These are phyloP conservation scores for Tamandua tetradactyla DNA, from an alignment of 2,797 vertebrate species.

Conservation along the genomic window DNA sequence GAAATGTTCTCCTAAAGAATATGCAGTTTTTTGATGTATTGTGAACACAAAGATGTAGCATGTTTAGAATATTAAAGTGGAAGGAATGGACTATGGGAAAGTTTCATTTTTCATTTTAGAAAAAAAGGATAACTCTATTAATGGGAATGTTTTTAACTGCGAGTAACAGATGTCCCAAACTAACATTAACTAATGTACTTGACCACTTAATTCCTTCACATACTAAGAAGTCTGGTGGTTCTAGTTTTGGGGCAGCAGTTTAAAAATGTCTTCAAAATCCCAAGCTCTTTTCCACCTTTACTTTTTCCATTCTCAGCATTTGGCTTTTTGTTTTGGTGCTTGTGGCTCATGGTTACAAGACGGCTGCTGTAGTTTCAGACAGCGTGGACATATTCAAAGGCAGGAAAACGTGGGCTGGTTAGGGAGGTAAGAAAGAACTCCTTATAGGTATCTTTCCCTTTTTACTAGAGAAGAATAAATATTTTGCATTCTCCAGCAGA, in stretches of 20 bases:
- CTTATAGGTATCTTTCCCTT: neutral
- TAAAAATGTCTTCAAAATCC: neutral
- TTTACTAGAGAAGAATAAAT: neutral
- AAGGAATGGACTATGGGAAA: neutral
- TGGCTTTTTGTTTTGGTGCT: neutral
- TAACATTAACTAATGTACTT: neutral
- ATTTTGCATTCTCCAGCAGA: neutral
- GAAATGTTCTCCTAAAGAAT: neutral
- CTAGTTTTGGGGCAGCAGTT: neutral
- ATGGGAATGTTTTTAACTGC: neutral
- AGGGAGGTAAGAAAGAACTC: neutral
- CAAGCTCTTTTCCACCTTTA: neutral
- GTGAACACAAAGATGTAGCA: neutral
- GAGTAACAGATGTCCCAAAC: neutral
- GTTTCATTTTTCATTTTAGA: neutral
- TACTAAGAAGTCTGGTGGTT: neutral
- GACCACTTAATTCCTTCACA: neutral
- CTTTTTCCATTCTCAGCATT: neutral
- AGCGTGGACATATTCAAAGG: neutral
- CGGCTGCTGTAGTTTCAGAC: neutral
- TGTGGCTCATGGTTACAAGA: too few relatives aligned
- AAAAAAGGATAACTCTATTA: neutral
- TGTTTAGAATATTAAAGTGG: neutral
- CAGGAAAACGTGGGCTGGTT: neutral
- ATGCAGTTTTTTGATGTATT: neutral